phyloP scores from a whole-genome alignment of 2,888 invertebrate species.

The Leptinotarsa tumamoca region DNA sequence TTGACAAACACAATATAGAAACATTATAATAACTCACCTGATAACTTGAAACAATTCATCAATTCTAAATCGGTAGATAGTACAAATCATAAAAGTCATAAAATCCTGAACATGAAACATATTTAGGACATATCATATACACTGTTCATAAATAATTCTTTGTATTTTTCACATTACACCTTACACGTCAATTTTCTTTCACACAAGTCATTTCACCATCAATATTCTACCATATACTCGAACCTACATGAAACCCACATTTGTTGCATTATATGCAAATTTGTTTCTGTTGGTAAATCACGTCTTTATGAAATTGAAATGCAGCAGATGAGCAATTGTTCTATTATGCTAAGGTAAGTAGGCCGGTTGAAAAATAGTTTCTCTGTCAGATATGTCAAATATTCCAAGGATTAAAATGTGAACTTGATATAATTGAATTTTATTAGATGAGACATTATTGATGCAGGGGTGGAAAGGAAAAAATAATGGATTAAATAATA shows the following conservation, averaged over 20 bases:
- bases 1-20: no score
- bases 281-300: neutral
- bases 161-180: no score
- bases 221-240: neutral
- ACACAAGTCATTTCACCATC: constrained; percentile 7
- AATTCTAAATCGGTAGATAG: no score
- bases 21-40: no score
- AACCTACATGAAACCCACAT: constrained; percentile 20
- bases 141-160: no score
- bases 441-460: neutral
- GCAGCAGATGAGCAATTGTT: constrained; percentile 12
- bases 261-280: constrained; percentile 23
- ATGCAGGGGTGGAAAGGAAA: neutral
- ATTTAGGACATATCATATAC: no score
- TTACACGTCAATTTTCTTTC: neutral
- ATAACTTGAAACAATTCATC: no score
- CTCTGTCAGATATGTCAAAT: neutral
- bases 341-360: constrained; percentile 14
- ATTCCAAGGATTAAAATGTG: neutral
- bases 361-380: neutral
- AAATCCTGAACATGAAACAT: no score
- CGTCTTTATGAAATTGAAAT: constrained; percentile 4
- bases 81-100: no score
- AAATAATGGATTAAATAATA: no score
- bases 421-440: neutral